Evolutionary conservation across 2,113 vertebrate species (phyloP).

Genomic region (Channa maculata): DNA sequence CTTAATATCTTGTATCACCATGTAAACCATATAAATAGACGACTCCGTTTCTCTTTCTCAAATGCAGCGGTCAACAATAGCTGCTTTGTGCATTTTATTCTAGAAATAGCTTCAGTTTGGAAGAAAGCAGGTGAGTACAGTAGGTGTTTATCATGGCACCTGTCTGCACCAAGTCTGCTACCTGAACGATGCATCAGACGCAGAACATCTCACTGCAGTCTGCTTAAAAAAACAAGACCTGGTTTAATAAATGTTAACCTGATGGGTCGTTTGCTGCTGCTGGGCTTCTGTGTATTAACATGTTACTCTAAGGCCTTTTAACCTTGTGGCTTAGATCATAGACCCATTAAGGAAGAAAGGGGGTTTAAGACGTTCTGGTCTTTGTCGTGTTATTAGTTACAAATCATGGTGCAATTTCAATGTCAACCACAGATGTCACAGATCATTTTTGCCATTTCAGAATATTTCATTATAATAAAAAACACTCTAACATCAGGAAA

Average conservation of each 20-base stretch:
- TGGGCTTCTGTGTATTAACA: background rate
- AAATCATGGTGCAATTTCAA: too few relatives aligned
- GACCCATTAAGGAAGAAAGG: too few relatives aligned
- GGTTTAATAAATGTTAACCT: background rate
- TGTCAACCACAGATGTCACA: too few relatives aligned
- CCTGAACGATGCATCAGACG: slow-evolving; percentile 27
- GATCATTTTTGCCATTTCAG: too few relatives aligned
- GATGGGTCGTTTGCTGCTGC: background rate
- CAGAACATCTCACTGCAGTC: background rate
- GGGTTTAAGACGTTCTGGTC: too few relatives aligned
- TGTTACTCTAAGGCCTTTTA: background rate
- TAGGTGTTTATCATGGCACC: slow-evolving; percentile 73
- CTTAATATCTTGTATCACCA: too few relatives aligned
- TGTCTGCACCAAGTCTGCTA: slow-evolving; percentile 26
- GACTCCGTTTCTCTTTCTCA: too few relatives aligned
- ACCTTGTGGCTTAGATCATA: background rate
- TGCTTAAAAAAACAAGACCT: background rate
- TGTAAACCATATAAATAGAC: too few relatives aligned
- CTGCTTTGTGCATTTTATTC: slow-evolving; percentile 84
- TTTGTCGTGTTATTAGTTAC: too few relatives aligned
- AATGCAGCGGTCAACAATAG: background rate
- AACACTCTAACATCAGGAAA: too few relatives aligned
- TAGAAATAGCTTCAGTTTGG: slow-evolving; percentile 94
- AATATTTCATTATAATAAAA: too few relatives aligned
- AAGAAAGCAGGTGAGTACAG: slow-evolving; percentile 89